Evolutionary conservation across 1,140 invertebrate species (phyloP).

Genomic region (Pteromalus puparum): DNA sequence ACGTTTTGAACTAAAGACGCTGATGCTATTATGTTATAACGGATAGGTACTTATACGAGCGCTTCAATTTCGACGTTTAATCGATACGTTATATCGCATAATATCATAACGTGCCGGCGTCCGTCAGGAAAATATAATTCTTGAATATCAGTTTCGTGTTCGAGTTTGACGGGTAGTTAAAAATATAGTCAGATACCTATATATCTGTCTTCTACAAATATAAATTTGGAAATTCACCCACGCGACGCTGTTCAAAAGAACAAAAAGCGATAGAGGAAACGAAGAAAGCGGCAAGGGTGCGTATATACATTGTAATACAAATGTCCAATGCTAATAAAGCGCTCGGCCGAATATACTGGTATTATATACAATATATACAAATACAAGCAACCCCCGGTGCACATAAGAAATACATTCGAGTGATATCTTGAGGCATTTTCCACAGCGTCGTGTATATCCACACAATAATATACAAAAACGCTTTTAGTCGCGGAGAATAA

Average conservation of each 20-base stretch:
- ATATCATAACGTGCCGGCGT: neutral
- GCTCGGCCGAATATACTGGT: too few relatives aligned
- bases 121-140: neutral
- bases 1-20: neutral
- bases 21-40: too few relatives aligned
- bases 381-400: too few relatives aligned
- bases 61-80: neutral
- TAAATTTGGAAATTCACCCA: neutral
- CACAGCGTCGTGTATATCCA: neutral
- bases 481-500: slow-evolving; percentile 16
- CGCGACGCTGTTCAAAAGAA: too few relatives aligned
- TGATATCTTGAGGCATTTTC: slow-evolving; percentile 4
- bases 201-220: neutral
- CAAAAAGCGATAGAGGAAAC: too few relatives aligned
- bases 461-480: slow-evolving; percentile 3
- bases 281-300: too few relatives aligned
- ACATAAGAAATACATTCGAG: neutral
- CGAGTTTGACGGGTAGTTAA: neutral
- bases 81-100: neutral
- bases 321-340: too few relatives aligned
- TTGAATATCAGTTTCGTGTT: too few relatives aligned
- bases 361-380: too few relatives aligned
- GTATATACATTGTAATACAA: too few relatives aligned
- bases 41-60: neutral
- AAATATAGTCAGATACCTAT: neutral